phyloP scores from a whole-genome alignment of 2,797 vertebrate species.

The Otolemur crassicaudatus region DNA sequence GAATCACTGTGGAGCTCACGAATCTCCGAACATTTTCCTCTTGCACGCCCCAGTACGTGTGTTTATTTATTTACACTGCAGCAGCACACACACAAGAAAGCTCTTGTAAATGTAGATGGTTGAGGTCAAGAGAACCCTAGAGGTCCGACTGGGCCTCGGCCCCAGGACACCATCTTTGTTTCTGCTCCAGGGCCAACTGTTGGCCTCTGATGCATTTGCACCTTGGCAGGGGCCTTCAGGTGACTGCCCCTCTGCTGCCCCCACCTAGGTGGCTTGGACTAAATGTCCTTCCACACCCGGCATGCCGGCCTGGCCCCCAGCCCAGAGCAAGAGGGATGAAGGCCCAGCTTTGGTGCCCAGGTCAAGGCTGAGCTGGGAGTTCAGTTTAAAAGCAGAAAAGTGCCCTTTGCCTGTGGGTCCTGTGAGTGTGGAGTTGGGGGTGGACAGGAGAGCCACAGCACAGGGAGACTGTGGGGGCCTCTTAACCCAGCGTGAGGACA shows the following conservation, averaged over 20 bases:
- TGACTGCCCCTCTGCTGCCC: background rate
- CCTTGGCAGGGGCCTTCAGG: background rate
- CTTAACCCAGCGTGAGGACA: too few relatives aligned
- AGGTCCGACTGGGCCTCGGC: too few relatives aligned
- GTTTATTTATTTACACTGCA: accelerated
- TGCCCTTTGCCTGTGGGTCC: background rate
- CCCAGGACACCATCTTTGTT: background rate
- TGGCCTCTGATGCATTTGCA: background rate
- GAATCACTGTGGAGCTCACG: background rate
- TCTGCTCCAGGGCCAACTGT: background rate
- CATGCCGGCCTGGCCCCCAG: too few relatives aligned
- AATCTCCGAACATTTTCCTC: background rate
- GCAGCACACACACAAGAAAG: accelerated
- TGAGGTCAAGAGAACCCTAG: accelerated
- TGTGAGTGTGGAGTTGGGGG: background rate
- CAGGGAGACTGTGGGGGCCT: background rate
- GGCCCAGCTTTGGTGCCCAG: too few relatives aligned
- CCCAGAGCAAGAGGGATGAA: background rate
- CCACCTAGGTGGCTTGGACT: background rate
- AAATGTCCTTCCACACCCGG: background rate
- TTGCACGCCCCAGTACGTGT: accelerated
- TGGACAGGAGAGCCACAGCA: accelerated
- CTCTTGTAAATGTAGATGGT: background rate
- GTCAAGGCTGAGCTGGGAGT: too few relatives aligned
- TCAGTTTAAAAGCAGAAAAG: background rate